Percentiles rank a stretch among this genome's conserved stretches.
phyloP scores from a whole-genome alignment of 2,113 vertebrate genomes.

The Oplegnathus fasciatus region DNA sequence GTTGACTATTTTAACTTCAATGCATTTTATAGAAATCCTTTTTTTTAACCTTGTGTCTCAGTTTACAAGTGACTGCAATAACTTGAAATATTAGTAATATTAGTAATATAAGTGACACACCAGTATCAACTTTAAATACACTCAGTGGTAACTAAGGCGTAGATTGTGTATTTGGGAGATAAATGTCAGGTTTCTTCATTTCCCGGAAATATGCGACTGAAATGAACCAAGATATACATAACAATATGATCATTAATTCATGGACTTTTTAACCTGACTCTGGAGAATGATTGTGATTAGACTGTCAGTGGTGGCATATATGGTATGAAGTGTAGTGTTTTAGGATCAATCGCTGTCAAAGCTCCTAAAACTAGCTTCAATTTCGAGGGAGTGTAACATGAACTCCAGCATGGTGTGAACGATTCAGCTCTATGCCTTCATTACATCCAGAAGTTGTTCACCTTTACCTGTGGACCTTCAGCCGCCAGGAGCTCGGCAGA shows the following conservation, averaged over 20 bases:
- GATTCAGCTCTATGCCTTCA: background rate
- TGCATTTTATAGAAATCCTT: background rate
- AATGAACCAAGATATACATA: background rate
- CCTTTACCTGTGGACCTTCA: slow-evolving; percentile 4
- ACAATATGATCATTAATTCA: background rate
- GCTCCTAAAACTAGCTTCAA: background rate
- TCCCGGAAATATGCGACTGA: background rate
- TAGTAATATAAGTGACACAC: background rate
- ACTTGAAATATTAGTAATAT: background rate
- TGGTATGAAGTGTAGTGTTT: background rate
- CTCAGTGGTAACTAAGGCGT: no score
- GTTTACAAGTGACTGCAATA: slow-evolving; percentile 1
- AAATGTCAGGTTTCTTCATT: background rate
- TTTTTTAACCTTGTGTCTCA: background rate
- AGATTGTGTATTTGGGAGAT: background rate
- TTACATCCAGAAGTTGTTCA: background rate
- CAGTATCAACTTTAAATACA: background rate
- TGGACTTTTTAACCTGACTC: background rate
- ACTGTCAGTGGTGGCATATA: no score
- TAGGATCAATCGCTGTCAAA: background rate
- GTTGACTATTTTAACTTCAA: no score
- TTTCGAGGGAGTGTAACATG: background rate
- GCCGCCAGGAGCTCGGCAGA: background rate
- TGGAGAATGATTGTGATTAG: background rate
- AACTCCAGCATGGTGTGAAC: background rate